phyloP scores from a whole-genome alignment of 2,888 invertebrate genomes.

The Yponomeuta plumbellus region DNA sequence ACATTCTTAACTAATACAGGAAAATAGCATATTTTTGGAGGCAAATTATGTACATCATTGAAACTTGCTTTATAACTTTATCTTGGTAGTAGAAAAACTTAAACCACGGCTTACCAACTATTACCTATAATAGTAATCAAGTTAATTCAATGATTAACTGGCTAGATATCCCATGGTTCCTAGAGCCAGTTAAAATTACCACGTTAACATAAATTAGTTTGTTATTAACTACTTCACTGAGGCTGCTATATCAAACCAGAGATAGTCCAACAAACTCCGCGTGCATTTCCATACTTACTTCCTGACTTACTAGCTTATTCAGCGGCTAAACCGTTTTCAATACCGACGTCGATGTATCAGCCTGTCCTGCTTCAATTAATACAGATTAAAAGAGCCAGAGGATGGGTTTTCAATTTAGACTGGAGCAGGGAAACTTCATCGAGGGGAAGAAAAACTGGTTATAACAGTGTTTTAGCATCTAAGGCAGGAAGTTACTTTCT shows the following conservation, averaged over 20 bases:
- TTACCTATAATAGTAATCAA: too few species aligned
- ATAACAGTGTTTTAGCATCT: not conserved
- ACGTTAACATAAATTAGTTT: conserved; percentile 5
- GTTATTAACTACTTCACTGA: conserved; percentile 11
- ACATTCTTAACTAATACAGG: too few species aligned
- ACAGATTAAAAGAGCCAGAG: not conserved
- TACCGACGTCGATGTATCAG: not conserved
- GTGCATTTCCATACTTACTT: conserved; percentile 24
- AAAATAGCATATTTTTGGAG: too few species aligned
- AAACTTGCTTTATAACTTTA: too few species aligned
- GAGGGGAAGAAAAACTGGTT: conserved; percentile 2
- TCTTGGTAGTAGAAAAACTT: too few species aligned
- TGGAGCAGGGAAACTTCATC: not conserved
- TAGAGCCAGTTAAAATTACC: not conserved
- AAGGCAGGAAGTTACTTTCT: conserved; percentile 16
- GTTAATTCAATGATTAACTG: too few species aligned
- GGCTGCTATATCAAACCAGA: not conserved
- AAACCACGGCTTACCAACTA: too few species aligned
- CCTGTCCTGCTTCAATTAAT: not conserved
- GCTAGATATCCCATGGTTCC: not conserved
- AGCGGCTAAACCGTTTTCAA: not conserved
- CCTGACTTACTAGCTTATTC: conserved; percentile 16
- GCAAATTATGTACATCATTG: too few species aligned
- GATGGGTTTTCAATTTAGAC: not conserved
- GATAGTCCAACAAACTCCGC: conserved; percentile 23